Evolutionary conservation across 2,888 invertebrate species (phyloP).

Genomic region (Caenorhabditis uteleia): DNA sequence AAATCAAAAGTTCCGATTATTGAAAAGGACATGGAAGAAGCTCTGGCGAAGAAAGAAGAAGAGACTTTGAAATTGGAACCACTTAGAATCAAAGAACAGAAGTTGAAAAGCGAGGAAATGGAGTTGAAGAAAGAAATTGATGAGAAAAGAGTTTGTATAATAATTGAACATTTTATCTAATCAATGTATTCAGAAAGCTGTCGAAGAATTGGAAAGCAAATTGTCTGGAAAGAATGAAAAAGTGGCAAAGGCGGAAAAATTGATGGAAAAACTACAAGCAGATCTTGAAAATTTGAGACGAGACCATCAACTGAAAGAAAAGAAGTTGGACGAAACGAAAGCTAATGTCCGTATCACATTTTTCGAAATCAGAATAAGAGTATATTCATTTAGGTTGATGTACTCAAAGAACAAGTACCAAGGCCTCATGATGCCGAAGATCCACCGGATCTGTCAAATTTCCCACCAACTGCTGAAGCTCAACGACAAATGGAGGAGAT

Average conservation of each 20-base stretch:
- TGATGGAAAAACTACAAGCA: not conserved
- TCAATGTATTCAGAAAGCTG: too few species aligned
- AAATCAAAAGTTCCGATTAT: slow-evolving; percentile 4
- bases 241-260: not conserved
- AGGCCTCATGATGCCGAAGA: slow-evolving; percentile 9
- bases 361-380: too few species aligned
- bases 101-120: slow-evolving; percentile 8
- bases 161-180: not conserved
- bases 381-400: not conserved
- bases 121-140: too few species aligned
- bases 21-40: not conserved
- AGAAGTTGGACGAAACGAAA: too few species aligned
- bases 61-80: not conserved
- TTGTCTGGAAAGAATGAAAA: too few species aligned
- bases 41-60: not conserved
- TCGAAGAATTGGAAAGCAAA: too few species aligned
- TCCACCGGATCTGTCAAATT: slow-evolving; percentile 22
- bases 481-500: not conserved
- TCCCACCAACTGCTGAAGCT: slow-evolving; percentile 14
- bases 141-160: not conserved
- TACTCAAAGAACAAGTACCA: slow-evolving; percentile 1
- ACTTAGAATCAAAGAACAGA: not conserved
- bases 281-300: too few species aligned
- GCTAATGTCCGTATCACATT: too few species aligned
- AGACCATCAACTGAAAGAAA: too few species aligned